Evolutionary conservation across 1,140 invertebrate genomes (phyloP), one percentile per base, ranked within the genome.

Genomic region (Tetramorium parvispinum): DNA sequence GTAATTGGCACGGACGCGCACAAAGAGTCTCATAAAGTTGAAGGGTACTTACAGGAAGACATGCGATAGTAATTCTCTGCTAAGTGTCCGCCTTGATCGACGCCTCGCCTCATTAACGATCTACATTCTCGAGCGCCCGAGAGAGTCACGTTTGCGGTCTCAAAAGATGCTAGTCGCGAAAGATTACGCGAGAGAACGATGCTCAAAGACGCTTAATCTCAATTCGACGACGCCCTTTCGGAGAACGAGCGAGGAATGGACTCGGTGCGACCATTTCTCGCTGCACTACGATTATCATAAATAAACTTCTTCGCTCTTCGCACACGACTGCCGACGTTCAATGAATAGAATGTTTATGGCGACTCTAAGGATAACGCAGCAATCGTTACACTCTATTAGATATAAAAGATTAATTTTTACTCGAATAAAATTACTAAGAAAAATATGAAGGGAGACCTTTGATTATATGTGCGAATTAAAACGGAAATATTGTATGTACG

Each of bases 1-100:
- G 13, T 85, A 85, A 85, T 85, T 85, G 86, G 73, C 53, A 66
- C 78, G 78, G 37, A 5, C 49, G 49, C 43, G 75, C 87, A 86
- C 87, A 86, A 88, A 71, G 71, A 88, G 88, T 89, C 91, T 88
- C 85, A 76, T 87, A 88, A 88, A 83, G 66, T 73, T 83, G 85
- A 90, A 91, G 87, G 86, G 87, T 90, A 88, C 86, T 91, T 87
- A 87, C 87, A 90, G 91, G 89, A 90, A 92, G 91, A 92, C 89
- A 91, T 91, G 88, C 89, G 90, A 92, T 92, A 91, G 49, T 86
- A 79, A 79, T 81, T 79, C 59, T 68, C 51, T 40, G 63, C 63
- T 68, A 79, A 86, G 63, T 66, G 76, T 78, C 59, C 73, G 83
- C 75, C 51, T 68, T 70, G 66, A 78, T 65, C 85, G 83, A 78